These are phyloP conservation scores for Vanacampus margaritifer DNA, from an alignment of 2,113 vertebrate genomes.

Conservation along the genomic window DNA sequence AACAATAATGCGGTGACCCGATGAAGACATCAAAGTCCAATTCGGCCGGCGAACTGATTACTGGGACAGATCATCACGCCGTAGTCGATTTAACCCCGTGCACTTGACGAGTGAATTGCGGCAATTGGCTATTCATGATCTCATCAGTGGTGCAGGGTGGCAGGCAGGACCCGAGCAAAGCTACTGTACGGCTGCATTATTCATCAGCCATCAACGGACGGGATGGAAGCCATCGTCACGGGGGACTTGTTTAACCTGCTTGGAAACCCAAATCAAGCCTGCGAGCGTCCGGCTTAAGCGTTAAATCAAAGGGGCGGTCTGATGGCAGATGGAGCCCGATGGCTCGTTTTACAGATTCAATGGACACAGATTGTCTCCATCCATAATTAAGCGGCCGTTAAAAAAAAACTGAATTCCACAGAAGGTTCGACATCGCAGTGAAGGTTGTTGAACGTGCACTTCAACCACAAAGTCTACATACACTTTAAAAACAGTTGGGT, in stretches of 20 bases:
- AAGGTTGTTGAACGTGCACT: slow-evolving; percentile 1
- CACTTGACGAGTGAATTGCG: not conserved
- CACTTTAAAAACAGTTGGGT: not conserved
- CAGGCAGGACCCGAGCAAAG: slow-evolving; percentile 43
- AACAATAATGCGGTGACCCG: slow-evolving; percentile 41
- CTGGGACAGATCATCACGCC: slow-evolving; percentile 53
- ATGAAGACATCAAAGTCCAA: slow-evolving; percentile 61
- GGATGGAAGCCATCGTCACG: slow-evolving; percentile 45
- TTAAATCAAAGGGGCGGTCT: slow-evolving; percentile 64
- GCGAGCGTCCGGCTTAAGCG: slow-evolving; percentile 64
- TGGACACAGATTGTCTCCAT: slow-evolving; percentile 78
- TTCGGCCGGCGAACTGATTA: slow-evolving; percentile 50
- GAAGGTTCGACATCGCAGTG: slow-evolving; percentile 21
- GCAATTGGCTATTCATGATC: slow-evolving; percentile 61
- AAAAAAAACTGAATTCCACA: slow-evolving; percentile 54
- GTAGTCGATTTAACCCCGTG: slow-evolving; percentile 49
- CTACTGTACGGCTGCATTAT: slow-evolving; percentile 62
- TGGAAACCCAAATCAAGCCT: slow-evolving; percentile 63
- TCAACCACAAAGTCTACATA: not conserved
- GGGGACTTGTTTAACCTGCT: slow-evolving; percentile 69
- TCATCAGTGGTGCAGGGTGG: slow-evolving; percentile 33
- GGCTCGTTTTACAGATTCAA: slow-evolving; percentile 74
- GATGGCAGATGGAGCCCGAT: slow-evolving; percentile 75
- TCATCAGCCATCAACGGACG: slow-evolving; percentile 50
- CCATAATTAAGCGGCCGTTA: slow-evolving; percentile 80